Conservation (phyloP, 2,797 vertebrate species). For the Margarornis squamiger region DNA sequence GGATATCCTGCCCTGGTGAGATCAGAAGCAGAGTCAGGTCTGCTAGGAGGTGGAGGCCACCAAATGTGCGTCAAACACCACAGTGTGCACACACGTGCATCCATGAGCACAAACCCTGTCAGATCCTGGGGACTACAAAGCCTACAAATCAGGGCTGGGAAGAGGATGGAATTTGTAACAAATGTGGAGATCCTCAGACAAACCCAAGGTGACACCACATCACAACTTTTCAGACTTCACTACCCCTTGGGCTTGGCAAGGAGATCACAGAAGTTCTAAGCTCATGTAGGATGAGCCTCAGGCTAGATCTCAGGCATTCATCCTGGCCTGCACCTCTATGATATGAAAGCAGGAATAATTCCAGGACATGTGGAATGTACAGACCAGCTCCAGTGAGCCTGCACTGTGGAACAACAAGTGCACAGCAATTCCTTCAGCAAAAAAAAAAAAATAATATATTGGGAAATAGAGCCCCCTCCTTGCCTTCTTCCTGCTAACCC, state of each 20-base stretch:
- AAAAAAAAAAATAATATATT: too few species aligned
- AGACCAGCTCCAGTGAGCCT: background rate
- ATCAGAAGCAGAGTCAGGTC: too few species aligned
- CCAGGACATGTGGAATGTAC: background rate
- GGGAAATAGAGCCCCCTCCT: background rate
- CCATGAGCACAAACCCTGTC: background rate
- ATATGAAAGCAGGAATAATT: background rate
- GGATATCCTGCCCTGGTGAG: background rate
- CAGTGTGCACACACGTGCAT: fast-evolving
- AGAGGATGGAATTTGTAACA: background rate
- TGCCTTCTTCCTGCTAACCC: background rate
- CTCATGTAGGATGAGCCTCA: background rate
- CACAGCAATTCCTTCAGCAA: background rate
- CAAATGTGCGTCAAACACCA: background rate
- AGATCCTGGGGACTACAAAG: background rate
- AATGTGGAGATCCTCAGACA: background rate
- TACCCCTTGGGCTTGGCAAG: background rate
- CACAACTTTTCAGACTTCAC: background rate
- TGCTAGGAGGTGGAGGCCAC: background rate
- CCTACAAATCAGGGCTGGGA: background rate
- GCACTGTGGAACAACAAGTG: background rate
- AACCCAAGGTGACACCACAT: background rate
- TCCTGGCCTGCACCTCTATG: background rate
- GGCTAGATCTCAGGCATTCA: background rate
- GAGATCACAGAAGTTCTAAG: background rate